phyloP scores from a whole-genome alignment of 2,888 invertebrate species.

The Sphaeridia pumilis region DNA sequence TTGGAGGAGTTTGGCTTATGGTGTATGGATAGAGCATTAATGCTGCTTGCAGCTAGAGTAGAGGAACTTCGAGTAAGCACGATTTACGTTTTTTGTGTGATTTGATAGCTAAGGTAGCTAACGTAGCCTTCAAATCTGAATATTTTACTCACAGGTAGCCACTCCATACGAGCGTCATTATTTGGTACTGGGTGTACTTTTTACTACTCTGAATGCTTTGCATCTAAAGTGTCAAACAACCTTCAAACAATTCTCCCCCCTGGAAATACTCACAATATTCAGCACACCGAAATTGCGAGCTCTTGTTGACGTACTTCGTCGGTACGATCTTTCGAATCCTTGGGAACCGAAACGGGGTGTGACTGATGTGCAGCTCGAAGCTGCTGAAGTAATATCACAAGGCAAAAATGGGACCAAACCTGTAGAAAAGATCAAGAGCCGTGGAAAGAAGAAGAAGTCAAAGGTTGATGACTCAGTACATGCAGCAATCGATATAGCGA shows the following conservation, averaged over 20 bases:
- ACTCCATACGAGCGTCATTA: conserved; percentile 82
- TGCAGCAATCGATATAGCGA: background rate
- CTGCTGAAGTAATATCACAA: too few species aligned
- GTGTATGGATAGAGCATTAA: conserved; percentile 77
- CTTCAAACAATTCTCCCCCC: conserved; percentile 22
- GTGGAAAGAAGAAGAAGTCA: background rate
- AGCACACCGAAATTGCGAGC: conserved; percentile 69
- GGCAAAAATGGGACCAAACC: conserved; percentile 6
- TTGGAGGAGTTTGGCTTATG: conserved; percentile 56
- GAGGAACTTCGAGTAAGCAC: conserved; percentile 73
- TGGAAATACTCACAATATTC: conserved; percentile 44
- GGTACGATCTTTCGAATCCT: conserved; percentile 43
- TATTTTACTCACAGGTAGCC: conserved; percentile 38
- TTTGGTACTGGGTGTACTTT: conserved; percentile 47
- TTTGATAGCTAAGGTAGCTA: too few species aligned
- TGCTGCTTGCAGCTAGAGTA: conserved; percentile 59
- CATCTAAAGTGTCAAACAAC: conserved; percentile 24
- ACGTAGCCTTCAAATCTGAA: too few species aligned
- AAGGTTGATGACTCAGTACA: background rate
- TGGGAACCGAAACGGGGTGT: conserved; percentile 19
- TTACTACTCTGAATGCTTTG: conserved; percentile 28
- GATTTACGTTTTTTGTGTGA: too few species aligned
- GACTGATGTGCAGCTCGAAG: conserved; percentile 36
- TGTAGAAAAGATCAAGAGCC: background rate
- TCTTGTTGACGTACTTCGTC: conserved; percentile 63